phyloP scores from a whole-genome alignment of 2,797 vertebrate species.

The Eulemur albifrons region DNA sequence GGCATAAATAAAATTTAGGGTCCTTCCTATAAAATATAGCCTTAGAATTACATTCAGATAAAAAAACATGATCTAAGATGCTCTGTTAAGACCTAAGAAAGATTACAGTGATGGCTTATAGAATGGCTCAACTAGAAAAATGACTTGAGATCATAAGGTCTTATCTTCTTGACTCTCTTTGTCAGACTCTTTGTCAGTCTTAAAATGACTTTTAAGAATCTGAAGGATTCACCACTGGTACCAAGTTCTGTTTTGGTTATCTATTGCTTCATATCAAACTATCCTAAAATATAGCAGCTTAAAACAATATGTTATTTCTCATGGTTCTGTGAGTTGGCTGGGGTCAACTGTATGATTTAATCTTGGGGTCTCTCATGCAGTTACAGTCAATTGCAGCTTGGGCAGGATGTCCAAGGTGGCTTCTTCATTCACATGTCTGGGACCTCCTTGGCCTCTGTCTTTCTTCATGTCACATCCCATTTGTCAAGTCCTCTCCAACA shows the following conservation, averaged over 20 bases:
- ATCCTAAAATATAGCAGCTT: not conserved
- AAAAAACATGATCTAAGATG: not conserved
- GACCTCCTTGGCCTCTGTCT: not conserved
- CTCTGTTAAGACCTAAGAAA: not conserved
- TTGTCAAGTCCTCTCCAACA: not conserved
- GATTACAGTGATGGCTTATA: not conserved
- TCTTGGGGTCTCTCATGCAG: not conserved
- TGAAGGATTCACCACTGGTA: not conserved
- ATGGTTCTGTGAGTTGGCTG: not conserved
- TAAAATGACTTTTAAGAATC: conserved; percentile 30
- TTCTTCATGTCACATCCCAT: not conserved
- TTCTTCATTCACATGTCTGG: not conserved
- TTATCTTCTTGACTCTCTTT: not conserved
- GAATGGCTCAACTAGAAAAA: conserved; percentile 16
- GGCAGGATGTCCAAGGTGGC: not conserved
- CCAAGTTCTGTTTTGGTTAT: conserved; percentile 6
- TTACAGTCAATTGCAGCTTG: not conserved
- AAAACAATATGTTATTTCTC: not conserved
- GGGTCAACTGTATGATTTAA: not conserved
- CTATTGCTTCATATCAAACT: not conserved
- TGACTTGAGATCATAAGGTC: not conserved
- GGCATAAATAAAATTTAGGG: not conserved
- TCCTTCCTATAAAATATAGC: not conserved
- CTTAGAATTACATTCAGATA: not conserved
- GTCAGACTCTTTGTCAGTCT: not conserved